A percentile compares a stretch with the other conserved stretches of the same genome.
These are phyloP conservation scores for Falco columbarius DNA, from an alignment of 2,797 vertebrate species.

Conservation along the genomic window DNA sequence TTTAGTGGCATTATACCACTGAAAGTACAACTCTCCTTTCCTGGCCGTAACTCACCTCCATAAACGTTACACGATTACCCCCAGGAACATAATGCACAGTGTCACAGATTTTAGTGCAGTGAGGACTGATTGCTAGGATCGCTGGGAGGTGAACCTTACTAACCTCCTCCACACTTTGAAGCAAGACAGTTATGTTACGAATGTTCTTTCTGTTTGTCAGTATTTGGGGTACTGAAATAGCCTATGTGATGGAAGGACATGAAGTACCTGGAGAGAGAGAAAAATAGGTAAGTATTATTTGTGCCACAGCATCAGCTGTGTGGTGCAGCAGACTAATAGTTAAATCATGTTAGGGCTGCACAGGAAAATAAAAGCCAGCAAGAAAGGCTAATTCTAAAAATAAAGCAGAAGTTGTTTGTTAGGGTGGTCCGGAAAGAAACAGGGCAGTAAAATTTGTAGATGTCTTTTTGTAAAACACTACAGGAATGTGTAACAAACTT, in stretches of 20 bases:
- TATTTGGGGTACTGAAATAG: not conserved
- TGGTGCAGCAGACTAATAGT: not conserved
- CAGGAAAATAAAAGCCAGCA: constrained; percentile 50
- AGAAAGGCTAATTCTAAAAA: constrained; percentile 48
- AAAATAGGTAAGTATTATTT: not conserved
- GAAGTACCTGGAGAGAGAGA: not conserved
- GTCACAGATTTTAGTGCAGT: not conserved
- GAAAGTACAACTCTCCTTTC: not conserved
- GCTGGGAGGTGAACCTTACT: not conserved
- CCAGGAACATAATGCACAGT: not conserved
- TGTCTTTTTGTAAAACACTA: not conserved
- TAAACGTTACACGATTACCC: not conserved
- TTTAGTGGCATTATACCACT: not conserved
- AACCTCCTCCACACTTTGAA: not conserved
- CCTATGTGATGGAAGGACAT: not conserved
- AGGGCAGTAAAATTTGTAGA: constrained; percentile 18
- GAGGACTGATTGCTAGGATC: not conserved
- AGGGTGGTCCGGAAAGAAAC: constrained; percentile 20
- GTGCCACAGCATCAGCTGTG: not conserved
- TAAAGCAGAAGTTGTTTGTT: constrained; percentile 61
- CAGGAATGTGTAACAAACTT: not conserved
- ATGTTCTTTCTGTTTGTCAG: not conserved
- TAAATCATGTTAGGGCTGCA: constrained; percentile 6
- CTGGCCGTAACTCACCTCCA: not conserved
- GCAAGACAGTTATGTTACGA: not conserved